Percentiles rank a stretch among this genome's conserved stretches.
phyloP scores from a whole-genome alignment of 2,113 vertebrate genomes.

The Bubo blakistoni region DNA sequence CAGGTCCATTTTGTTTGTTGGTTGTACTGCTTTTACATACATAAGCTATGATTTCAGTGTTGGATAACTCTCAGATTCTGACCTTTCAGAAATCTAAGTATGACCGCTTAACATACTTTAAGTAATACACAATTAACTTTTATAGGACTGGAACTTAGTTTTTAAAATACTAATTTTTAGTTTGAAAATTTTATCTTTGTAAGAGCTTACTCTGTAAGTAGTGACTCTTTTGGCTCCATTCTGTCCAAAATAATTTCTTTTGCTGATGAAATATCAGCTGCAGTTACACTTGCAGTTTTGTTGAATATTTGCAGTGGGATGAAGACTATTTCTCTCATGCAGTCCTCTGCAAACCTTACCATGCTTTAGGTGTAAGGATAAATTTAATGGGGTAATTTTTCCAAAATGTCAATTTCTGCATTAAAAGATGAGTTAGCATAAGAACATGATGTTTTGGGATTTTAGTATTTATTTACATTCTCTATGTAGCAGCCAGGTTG shows the following conservation, averaged over 20 bases:
- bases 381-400: background rate
- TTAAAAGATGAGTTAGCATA: slow-evolving; percentile 41
- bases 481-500: slow-evolving; percentile 46
- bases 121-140: background rate
- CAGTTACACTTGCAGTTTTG: background rate
- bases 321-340: background rate
- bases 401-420: slow-evolving; percentile 36
- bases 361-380: background rate
- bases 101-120: background rate
- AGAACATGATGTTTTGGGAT: slow-evolving; percentile 34
- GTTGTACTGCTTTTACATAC: background rate
- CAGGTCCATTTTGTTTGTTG: background rate
- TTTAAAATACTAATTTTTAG: background rate
- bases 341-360: background rate
- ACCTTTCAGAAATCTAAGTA: background rate
- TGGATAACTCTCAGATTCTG: background rate
- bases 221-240: background rate
- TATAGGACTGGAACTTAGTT: background rate
- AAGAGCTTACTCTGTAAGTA: background rate
- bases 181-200: background rate
- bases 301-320: background rate
- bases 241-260: background rate
- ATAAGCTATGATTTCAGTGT: background rate
- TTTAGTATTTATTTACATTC: slow-evolving; percentile 59
- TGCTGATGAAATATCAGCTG: background rate